Evolutionary conservation across 2,888 invertebrate genomes (phyloP), one percentile per base, ranked within the genome.

Genomic region (Endotricha flammealis): DNA sequence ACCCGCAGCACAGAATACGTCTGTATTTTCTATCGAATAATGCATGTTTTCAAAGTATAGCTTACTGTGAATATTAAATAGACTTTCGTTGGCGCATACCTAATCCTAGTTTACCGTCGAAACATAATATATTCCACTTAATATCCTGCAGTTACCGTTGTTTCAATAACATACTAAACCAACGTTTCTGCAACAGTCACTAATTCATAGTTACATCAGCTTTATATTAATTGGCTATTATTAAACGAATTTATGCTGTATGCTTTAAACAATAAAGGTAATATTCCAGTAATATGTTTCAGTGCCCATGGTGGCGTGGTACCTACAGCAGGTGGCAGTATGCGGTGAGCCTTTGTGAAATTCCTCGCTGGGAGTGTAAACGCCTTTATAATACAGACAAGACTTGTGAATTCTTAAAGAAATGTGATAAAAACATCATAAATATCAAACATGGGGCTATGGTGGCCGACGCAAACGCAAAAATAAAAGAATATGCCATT

Each of bases 291-390:
- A 40, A 37, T 8, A 30, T 5, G 35, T 35, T 38, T 46, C 32
- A 32, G 45, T 55, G 51, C 41, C 46, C 53, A 48, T 57, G 64
- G 68, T 20, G 60, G 65, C 60, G 48, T 40, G 47, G 57, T 64
- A 62, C 62, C 67, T 68, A 72, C 72, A 65, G 64, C 67, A 68
- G 69, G 71, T 68, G 67, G 67, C 60, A 65, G 60, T 64, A 62
- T 65, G 59, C 58, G 46, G 45, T 43, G 50, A 59, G 61, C 56
- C 59, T 64, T 53, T 61, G 64, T 59, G 65, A 67, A 73, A 74
- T 68, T 61, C 57, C 57, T 48, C 57, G 59, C 58, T 52, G 53
- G 50, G 50, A 59, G 50, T 56, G 62, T 53, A 57, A 57, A 53
- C 49, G 51, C 49, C 47, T 57, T 59, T 64, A 64, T 64, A 61